phyloP scores from a whole-genome alignment of 2,113 vertebrate genomes.

The Callorhinus ursinus region DNA sequence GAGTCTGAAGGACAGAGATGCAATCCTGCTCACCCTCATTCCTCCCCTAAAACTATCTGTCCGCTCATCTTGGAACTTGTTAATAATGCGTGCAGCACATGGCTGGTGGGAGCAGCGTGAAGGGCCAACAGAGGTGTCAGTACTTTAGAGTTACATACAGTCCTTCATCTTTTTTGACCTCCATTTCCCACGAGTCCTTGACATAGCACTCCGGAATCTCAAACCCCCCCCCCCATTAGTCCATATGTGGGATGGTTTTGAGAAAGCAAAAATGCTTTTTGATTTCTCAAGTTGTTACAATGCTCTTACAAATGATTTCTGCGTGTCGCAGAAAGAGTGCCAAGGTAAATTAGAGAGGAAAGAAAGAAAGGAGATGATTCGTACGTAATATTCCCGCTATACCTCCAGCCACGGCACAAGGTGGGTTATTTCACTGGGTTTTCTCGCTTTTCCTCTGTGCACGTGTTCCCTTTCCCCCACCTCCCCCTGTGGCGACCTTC shows the following conservation, averaged over 20 bases:
- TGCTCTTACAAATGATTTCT: background rate
- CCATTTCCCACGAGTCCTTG: background rate
- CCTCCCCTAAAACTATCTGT: background rate
- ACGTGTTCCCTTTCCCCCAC: accelerated
- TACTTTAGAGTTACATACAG: background rate
- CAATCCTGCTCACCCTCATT: background rate
- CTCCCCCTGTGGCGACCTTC: background rate
- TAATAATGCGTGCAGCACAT: background rate
- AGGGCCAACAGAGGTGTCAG: background rate
- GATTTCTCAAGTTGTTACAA: background rate
- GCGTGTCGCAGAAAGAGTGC: background rate
- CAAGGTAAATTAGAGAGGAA: background rate
- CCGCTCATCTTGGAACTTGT: background rate
- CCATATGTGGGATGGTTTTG: background rate
- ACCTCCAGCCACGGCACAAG: background rate
- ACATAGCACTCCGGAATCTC: background rate
- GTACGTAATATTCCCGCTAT: background rate
- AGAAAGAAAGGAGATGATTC: background rate
- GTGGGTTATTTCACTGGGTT: background rate
- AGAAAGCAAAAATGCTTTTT: background rate
- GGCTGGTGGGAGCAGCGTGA: background rate
- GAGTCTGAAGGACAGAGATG: background rate
- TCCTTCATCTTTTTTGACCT: background rate
- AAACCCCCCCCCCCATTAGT: background rate
- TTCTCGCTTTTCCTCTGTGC: background rate